Evolutionary conservation across 2,113 vertebrate genomes (phyloP).

Genomic region (Morphnarchus princeps): DNA sequence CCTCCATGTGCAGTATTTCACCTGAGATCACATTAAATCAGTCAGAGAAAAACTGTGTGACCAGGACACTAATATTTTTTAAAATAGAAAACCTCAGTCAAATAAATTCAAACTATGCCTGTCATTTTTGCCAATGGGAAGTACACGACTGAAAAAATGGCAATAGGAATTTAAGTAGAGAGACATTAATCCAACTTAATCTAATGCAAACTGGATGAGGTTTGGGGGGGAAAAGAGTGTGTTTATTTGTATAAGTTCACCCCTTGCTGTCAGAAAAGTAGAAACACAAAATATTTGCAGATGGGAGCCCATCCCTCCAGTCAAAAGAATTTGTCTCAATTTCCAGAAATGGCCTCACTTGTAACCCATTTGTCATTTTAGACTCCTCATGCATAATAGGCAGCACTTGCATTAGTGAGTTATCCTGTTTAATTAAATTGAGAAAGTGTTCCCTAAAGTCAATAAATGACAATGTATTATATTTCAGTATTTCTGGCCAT

Average conservation of each 20-base stretch:
- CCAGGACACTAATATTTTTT: not conserved
- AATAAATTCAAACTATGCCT: not conserved
- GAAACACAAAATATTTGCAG: not conserved
- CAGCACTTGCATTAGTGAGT: not conserved
- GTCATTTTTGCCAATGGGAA: not conserved
- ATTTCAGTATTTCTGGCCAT: not conserved
- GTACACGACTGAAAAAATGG: rapidly evolving
- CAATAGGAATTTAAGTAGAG: not conserved
- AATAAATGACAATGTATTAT: not conserved
- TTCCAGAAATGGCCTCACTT: not conserved
- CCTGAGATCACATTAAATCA: not conserved
- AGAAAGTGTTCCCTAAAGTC: not conserved
- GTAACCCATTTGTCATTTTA: not conserved
- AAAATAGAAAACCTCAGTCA: not conserved
- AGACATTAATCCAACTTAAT: not conserved
- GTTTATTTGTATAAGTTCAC: not conserved
- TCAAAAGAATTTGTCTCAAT: not conserved
- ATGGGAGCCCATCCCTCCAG: not conserved
- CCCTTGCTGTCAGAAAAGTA: not conserved
- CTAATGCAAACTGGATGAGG: not conserved
- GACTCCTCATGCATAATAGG: not conserved
- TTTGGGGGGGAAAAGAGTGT: not conserved
- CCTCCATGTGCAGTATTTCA: not conserved
- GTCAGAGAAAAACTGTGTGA: not conserved
- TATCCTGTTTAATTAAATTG: not conserved